Evolutionary conservation across 2,888 invertebrate genomes (phyloP), one percentile per base, ranked within the genome.

Genomic region (Omphaloscelis lunosa): DNA sequence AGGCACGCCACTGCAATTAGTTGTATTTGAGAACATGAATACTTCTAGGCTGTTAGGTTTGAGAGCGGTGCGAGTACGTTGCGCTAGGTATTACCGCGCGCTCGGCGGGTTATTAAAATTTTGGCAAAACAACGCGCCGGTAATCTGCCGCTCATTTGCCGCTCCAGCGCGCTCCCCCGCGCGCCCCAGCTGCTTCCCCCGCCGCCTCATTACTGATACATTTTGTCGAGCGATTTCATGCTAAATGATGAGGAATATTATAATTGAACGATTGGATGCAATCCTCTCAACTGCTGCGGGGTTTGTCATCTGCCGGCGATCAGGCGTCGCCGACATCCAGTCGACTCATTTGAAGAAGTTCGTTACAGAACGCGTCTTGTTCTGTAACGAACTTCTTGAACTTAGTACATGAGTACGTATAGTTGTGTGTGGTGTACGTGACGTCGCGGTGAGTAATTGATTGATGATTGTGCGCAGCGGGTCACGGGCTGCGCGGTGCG

Each of bases 121-220:
- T 82, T 77, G 78, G 82, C 80, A 78, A 81, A 86, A 86, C 80
- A 83, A 67, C 79, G 72, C 79, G 72, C 73, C 56, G 66, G 75
- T 85, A 86, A 88, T 88, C 79, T 82, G 89, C 27, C 70, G 73
- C 80, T 88, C 81, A 88, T 88, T 88, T 84, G 76, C 87, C 83
- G 89, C 85, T 71, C 63, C 74, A 78, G 79, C 63, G 80, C 76
- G 20, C 45, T 29, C 20, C 8, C 27, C 15, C 29, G n/a, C 29
- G 29, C 48, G 29, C 53, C 17, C 39, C n/a, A 2, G 11, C 34
- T n/a, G 5, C 12, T 15, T 29, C n/a, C 51, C 17, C 27, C 45
- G 67, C 62, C 58, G 59, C 75, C 77, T 81, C 80, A 75, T 82
- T 85, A 83, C 80, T 79, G 75, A 73, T 77, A 83, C 69, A 80